Conservation (phyloP, 2,113 vertebrate genomes). For the Nanger granti region DNA sequence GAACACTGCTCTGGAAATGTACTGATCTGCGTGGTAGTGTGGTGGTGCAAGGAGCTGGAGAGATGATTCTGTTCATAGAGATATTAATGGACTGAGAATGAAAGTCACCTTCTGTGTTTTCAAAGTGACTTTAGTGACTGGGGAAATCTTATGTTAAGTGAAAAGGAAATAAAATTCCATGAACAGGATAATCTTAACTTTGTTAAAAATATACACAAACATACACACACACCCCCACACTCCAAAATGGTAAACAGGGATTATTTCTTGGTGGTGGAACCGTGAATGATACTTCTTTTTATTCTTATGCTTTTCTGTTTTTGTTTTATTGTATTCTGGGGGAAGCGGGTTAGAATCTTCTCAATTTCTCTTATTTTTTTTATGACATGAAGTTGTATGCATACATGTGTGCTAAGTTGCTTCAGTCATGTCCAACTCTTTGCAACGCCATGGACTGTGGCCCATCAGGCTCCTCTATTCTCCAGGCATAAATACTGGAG, state of each 20-base stretch:
- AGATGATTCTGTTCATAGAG: neutral
- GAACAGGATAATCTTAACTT: neutral
- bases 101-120: neutral
- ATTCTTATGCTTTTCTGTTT: neutral
- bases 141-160: neutral
- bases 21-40: neutral
- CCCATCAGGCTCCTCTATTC: neutral
- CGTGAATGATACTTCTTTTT: neutral
- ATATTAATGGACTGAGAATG: neutral
- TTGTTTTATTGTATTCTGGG: neutral
- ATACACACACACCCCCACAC: neutral
- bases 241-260: neutral
- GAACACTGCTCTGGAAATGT: neutral
- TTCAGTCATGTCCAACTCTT: neutral
- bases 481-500: neutral
- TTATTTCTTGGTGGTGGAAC: neutral
- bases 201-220: neutral
- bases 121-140: neutral
- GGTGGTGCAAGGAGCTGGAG: neutral
- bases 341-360: rapidly evolving
- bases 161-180: constrained; percentile 22
- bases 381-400: neutral
- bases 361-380: constrained; percentile 6
- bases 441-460: rapidly evolving
- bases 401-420: neutral